Evolutionary conservation across 2,113 vertebrate species (phyloP).

Genomic region (Pachycephala philippinensis): DNA sequence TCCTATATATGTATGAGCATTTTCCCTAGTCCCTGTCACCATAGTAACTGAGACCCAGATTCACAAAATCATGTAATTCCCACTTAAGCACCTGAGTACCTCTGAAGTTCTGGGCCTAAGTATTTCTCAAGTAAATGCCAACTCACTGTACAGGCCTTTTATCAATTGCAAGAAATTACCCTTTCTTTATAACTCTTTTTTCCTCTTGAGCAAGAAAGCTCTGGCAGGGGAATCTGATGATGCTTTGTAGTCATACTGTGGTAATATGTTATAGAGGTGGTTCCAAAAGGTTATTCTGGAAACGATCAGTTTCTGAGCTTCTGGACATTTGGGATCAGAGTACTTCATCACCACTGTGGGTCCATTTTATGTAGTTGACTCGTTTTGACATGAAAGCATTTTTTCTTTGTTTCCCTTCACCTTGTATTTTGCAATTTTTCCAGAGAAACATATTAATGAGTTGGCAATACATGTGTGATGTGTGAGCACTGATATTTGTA

Average conservation of each 20-base stretch:
- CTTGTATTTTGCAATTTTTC: not conserved
- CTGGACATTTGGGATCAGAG: not conserved
- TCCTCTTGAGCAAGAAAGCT: not conserved
- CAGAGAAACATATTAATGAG: not conserved
- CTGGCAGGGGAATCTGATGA: not conserved
- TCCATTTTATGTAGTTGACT: not conserved
- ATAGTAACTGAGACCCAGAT: not conserved
- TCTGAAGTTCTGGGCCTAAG: not conserved
- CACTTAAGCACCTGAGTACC: not conserved
- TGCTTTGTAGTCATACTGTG: not conserved
- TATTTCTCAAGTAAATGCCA: not conserved
- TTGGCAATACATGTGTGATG: not conserved
- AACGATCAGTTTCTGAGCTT: not conserved
- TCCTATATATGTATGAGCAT: not conserved
- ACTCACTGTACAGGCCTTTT: not conserved
- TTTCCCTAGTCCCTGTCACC: not conserved
- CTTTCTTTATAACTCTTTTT: not conserved
- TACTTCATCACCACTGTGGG: not conserved
- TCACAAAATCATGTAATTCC: not conserved
- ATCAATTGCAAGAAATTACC: not conserved
- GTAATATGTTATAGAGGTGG: not conserved
- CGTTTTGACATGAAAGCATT: not conserved
- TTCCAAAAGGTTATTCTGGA: not conserved
- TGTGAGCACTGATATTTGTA: not conserved
- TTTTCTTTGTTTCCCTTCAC: not conserved